Conservation (phyloP, 2,888 invertebrate genomes). For the Oligia fasciuncula region DNA sequence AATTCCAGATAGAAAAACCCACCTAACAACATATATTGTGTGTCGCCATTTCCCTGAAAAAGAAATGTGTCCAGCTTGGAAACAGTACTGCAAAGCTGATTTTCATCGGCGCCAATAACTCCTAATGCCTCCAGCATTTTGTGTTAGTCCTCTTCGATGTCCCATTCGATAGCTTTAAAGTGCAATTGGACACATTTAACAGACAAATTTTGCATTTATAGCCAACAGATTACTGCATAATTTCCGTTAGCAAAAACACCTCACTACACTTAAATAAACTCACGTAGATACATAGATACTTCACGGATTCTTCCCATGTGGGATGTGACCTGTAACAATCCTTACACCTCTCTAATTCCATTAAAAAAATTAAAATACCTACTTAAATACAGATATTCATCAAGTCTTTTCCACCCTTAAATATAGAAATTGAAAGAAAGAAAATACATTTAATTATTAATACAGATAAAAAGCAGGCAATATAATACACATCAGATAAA, state of each 20-base stretch:
- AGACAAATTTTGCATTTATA: constrained; percentile 3
- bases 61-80: constrained; percentile 5
- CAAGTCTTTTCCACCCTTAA: not conserved
- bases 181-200: not conserved
- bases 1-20: not conserved
- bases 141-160: constrained; percentile 19
- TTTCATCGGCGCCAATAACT: constrained; percentile 27
- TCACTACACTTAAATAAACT: too few species aligned
- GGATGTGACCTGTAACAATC: not conserved
- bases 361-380: not conserved
- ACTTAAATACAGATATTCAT: not conserved
- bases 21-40: not conserved
- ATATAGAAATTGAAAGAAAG: not conserved
- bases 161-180: constrained; percentile 29
- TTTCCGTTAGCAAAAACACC: not conserved
- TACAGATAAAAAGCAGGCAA: too few species aligned
- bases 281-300: too few species aligned
- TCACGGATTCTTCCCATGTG: too few species aligned
- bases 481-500: not conserved
- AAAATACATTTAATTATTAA: too few species aligned
- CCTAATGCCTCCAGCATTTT: constrained; percentile 19
- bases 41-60: constrained; percentile 1
- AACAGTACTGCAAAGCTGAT: constrained; percentile 22
- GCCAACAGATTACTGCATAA: not conserved
- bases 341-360: not conserved